These are phyloP conservation scores for Linyphia triangularis DNA, from an alignment of 2,888 invertebrate genomes.

Conservation along the genomic window DNA sequence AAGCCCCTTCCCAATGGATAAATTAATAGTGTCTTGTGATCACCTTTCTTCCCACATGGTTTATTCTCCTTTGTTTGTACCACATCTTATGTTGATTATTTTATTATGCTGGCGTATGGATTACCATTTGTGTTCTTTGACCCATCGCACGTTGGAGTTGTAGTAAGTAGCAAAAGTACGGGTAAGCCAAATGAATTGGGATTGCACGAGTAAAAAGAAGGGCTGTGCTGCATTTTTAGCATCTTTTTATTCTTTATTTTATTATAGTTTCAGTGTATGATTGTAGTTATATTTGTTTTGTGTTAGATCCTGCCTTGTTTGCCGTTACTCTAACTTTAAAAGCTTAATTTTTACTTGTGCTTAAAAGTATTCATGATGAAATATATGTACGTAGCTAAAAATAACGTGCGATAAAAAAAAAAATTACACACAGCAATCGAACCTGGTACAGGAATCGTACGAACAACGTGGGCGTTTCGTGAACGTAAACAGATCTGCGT, in stretches of 20 bases:
- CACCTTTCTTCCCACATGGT: conserved; percentile 61
- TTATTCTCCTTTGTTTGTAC: conserved; percentile 69
- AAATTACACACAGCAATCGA: background rate
- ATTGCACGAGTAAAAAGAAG: conserved; percentile 2
- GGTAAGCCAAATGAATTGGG: conserved; percentile 46
- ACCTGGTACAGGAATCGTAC: background rate
- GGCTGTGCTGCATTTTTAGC: conserved; percentile 28
- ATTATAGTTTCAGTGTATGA: background rate
- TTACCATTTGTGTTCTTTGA: conserved; percentile 58
- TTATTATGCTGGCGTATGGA: conserved; percentile 68
- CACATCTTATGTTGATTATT: conserved; percentile 66
- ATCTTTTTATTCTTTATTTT: background rate
- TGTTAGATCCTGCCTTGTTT: background rate
- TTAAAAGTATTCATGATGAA: background rate
- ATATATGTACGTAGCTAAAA: too few species aligned
- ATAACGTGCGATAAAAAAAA: too few species aligned
- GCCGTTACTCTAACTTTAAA: background rate
- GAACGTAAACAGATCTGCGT: background rate
- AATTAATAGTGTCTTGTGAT: conserved; percentile 62
- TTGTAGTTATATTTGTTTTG: conserved; percentile 19
- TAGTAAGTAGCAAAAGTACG: conserved; percentile 63
- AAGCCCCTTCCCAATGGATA: conserved; percentile 65
- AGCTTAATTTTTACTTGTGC: background rate
- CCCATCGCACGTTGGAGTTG: conserved; percentile 61
- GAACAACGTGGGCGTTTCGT: background rate